Percentiles rank a stretch among this genome's conserved stretches.
These are phyloP conservation scores for Lepilemur septentrionalis DNA, from an alignment of 2,797 vertebrate species.

Conservation along the genomic window DNA sequence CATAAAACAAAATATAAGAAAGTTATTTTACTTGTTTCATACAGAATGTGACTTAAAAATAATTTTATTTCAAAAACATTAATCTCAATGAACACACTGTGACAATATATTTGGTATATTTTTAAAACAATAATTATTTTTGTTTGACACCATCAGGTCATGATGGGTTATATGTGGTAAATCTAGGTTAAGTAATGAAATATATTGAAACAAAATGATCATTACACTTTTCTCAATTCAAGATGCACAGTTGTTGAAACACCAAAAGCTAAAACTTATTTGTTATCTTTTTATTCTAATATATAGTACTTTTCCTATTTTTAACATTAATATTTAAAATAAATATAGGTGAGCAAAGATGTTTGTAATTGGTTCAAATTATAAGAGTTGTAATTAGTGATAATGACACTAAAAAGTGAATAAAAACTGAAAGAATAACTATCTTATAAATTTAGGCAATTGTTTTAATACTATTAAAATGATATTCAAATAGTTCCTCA, in stretches of 20 bases:
- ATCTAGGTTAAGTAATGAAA: not conserved
- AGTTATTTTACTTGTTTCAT: not conserved
- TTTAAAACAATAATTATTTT: not conserved
- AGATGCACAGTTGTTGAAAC: not conserved
- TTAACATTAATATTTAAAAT: not conserved
- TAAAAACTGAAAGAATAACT: not conserved
- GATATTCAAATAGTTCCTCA: not conserved
- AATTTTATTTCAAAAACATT: not conserved
- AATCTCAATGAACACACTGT: rapidly evolving
- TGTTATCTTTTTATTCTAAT: not conserved
- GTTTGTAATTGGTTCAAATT: not conserved
- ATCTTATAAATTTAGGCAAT: not conserved
- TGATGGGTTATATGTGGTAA: not conserved
- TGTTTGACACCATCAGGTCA: not conserved
- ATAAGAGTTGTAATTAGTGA: not conserved
- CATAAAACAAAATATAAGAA: not conserved
- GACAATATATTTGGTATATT: not conserved
- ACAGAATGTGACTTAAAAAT: not conserved
- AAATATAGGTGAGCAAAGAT: not conserved
- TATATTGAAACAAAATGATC: not conserved
- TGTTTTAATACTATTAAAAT: conserved; percentile 8
- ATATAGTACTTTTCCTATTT: not conserved
- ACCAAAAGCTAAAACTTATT: not conserved
- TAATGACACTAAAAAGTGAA: not conserved
- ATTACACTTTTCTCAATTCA: not conserved